phyloP scores from a whole-genome alignment of 2,113 vertebrate genomes.

The Lagenorhynchus albirostris region DNA sequence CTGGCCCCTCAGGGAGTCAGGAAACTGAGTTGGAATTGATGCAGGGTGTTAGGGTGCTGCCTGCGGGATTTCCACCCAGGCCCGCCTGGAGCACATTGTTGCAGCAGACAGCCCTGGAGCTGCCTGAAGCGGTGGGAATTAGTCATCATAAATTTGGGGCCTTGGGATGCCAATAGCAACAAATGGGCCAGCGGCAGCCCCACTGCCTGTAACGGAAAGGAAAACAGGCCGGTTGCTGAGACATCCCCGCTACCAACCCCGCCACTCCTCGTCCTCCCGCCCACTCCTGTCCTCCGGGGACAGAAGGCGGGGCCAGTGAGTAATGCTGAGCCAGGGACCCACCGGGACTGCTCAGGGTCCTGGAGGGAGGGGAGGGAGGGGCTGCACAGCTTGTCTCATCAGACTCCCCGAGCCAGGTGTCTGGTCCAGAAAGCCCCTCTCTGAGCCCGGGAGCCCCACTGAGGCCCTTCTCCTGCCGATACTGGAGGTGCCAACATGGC shows the following conservation, averaged over 20 bases:
- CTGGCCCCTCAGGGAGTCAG: neutral
- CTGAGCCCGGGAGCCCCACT: neutral
- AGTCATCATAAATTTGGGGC: slow-evolving; percentile 65
- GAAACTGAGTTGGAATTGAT: neutral
- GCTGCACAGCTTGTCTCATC: no score
- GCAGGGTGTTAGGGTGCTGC: neutral
- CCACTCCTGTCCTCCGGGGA: neutral
- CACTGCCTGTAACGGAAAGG: slow-evolving; percentile 39
- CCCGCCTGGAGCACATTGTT: neutral
- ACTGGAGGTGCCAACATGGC: accelerated
- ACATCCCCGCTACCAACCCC: accelerated
- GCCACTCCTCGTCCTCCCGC: neutral
- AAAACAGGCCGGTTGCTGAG: slow-evolving; percentile 13
- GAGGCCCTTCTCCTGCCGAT: no score
- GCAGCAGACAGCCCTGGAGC: neutral
- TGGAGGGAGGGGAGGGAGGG: no score
- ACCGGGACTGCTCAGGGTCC: neutral
- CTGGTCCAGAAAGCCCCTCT: neutral
- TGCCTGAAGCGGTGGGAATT: slow-evolving; percentile 60
- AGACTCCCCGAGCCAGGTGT: neutral
- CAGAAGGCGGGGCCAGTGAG: neutral
- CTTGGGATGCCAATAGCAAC: slow-evolving; percentile 68
- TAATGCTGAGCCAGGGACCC: neutral
- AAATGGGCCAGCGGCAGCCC: neutral
- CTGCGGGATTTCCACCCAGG: neutral